Evolutionary conservation across 2,113 vertebrate species (phyloP).

Genomic region (Oostethus manadensis): DNA sequence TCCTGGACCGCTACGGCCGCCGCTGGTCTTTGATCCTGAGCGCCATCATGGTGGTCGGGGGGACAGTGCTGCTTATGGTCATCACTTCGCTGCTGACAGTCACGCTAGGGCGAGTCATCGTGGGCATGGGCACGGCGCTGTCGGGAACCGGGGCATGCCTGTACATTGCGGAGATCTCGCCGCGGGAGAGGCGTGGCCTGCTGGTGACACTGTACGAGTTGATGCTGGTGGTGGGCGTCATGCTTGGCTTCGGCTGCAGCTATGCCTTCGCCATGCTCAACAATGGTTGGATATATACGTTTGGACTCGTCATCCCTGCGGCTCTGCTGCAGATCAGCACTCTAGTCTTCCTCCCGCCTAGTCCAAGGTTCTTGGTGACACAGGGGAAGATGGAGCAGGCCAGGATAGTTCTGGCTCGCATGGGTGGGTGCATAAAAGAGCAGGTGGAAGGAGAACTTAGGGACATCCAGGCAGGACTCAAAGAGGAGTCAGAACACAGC

Average conservation of each 20-base stretch:
- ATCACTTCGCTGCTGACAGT: conserved; percentile 73
- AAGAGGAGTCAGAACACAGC: conserved; percentile 81
- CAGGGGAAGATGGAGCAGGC: conserved; percentile 78
- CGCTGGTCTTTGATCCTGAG: conserved; percentile 82
- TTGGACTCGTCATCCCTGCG: conserved; percentile 81
- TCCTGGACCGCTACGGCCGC: conserved; percentile 87
- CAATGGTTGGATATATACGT: conserved; percentile 87
- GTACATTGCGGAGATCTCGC: conserved; percentile 91
- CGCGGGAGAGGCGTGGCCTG: conserved; percentile 82
- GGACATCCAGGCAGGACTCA: conserved; percentile 80
- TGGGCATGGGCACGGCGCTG: conserved; percentile 87
- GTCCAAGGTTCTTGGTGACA: conserved; percentile 88
- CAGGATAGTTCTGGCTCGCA: conserved; percentile 73
- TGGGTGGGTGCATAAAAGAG: conserved; percentile 62
- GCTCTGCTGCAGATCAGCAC: conserved; percentile 80
- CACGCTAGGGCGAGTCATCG: conserved; percentile 76
- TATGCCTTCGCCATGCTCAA: conserved; percentile 77
- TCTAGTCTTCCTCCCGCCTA: conserved; percentile 86
- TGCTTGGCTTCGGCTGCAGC: conserved; percentile 87
- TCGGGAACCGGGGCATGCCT: conserved; percentile 87
- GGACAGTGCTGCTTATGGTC: conserved; percentile 75
- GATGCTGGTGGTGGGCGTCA: conserved; percentile 88
- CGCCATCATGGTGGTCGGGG: conserved; percentile 76
- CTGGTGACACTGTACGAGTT: conserved; percentile 89
- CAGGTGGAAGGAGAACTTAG: conserved; percentile 75